Base-by-base conservation (phyloP, 2,888 invertebrate species). In the Cantharis rustica region DNA sequence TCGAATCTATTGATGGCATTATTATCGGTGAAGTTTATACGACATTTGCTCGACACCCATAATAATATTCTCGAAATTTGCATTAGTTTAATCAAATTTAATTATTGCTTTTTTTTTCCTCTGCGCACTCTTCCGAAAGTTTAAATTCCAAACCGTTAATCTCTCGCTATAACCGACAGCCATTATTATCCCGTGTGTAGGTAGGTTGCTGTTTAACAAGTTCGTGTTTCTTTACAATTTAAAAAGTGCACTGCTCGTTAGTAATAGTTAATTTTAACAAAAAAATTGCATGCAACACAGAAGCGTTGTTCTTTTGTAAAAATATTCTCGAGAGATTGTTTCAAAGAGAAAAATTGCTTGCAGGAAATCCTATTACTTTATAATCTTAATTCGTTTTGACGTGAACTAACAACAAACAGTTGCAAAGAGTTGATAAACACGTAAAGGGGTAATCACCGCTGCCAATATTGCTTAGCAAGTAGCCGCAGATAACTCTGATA, bases 221-320 rank as follows among this genome's bases (percentile, higher is more conserved):
- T 75, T 75, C 75, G 72, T 75, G 73, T 75, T 73, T 64, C 78
- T 66, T 66, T 73, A 75, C 73, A 75, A 78, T 78, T 78, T 73
- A 26, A 68, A 73, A 69, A 73, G 70, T 75, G 68, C 73, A 75
- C 71, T 75, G 75, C 73, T 73, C 75, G 70, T 75, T 73, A 72
- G 70, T 75, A 78, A 75, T 75, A 68, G 78, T 71, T 78, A 75
- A 78, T 78, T 75, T 78, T 72, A 77, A 71, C 77, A 69, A 72
- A 72, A 77, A 78, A 78, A 73, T 72, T 78, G 71, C 77, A 75
- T 71, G 69, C 61, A 64, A n/a, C 63, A 68, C 73, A 66, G 23
- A 61, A 72, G 68, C 69, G 68, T 69, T 75, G 63, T 15, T 64
- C 73, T 73, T 66, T 76, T 71, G 69, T 72, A 68, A 16, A 16